These are phyloP conservation scores for Nyleta sp. DNA, from an alignment of 2,888 invertebrate genomes.

Conservation along the genomic window DNA sequence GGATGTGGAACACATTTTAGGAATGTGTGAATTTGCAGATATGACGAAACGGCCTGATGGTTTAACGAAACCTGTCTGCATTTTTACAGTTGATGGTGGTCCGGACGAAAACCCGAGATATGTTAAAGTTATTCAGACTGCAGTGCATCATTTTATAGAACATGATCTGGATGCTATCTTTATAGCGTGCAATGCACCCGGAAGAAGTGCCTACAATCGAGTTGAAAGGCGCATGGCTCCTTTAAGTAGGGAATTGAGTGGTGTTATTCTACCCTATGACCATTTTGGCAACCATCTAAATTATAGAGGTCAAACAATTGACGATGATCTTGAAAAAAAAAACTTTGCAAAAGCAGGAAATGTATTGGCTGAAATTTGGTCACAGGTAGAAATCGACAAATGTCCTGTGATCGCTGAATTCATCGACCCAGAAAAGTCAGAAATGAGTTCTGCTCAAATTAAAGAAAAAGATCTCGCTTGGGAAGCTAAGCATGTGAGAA, in stretches of 20 bases:
- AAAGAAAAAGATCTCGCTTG: slow-evolving; percentile 47
- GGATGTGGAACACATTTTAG: not conserved
- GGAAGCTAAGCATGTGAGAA: slow-evolving; percentile 67
- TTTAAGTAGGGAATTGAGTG: slow-evolving; percentile 73
- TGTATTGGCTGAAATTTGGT: slow-evolving; percentile 74
- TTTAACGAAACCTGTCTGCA: not conserved
- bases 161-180: slow-evolving; percentile 71
- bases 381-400: slow-evolving; percentile 69
- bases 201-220: slow-evolving; percentile 69
- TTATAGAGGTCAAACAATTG: slow-evolving; percentile 70
- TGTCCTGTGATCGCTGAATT: slow-evolving; percentile 55
- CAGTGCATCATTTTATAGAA: slow-evolving; percentile 31
- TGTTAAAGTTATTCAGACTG: slow-evolving; percentile 25
- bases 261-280: slow-evolving; percentile 74
- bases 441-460: not conserved
- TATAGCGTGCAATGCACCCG: slow-evolving; percentile 72
- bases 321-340: slow-evolving; percentile 72
- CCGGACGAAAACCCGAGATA: slow-evolving; percentile 57
- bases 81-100: slow-evolving; percentile 66
- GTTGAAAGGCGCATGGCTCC: slow-evolving; percentile 78
- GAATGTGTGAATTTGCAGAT: not conserved
- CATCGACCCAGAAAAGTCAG: slow-evolving; percentile 17
- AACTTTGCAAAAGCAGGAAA: slow-evolving; percentile 76
- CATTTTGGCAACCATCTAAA: slow-evolving; percentile 74
- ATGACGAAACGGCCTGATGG: not conserved